A percentile compares a stretch with the other conserved stretches of the same genome.
These are phyloP conservation scores for Phallusia fumigata DNA, from an alignment of 23 tunicate genomes.

Conservation along the genomic window DNA sequence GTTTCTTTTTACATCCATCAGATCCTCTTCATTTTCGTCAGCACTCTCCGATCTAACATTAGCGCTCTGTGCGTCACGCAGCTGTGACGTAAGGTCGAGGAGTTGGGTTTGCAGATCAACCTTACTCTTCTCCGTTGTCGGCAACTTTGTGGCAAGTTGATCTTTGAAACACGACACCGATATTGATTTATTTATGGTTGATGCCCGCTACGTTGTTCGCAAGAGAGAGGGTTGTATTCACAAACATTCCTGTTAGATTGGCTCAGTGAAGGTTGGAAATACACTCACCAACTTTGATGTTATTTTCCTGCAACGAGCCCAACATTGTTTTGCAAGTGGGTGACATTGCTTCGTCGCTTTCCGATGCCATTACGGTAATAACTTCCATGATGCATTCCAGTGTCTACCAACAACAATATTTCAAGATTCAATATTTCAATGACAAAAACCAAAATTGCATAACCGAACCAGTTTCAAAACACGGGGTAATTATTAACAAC, in stretches of 20 bases:
- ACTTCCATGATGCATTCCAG: slow-evolving; percentile 30
- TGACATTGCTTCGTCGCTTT: slow-evolving; percentile 10
- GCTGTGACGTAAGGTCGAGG: slow-evolving; percentile 29
- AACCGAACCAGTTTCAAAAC: too few relatives aligned
- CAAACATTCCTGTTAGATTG: background rate
- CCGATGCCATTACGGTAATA: slow-evolving; percentile 20
- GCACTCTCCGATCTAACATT: background rate
- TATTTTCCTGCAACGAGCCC: background rate
- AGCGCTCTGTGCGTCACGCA: slow-evolving; percentile 6
- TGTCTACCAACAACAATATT: background rate
- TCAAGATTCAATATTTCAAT: too few relatives aligned
- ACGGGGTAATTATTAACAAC: too few relatives aligned
- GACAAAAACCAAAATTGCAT: too few relatives aligned
- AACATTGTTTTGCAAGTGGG: slow-evolving; percentile 8
- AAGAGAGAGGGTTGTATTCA: background rate
- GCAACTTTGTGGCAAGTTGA: background rate
- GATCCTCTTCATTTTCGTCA: background rate
- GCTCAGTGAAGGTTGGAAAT: background rate
- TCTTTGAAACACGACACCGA: background rate
- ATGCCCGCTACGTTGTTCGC: background rate
- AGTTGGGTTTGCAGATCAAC: slow-evolving; percentile 21
- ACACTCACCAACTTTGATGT: background rate
- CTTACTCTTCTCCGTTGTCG: background rate
- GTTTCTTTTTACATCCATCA: background rate
- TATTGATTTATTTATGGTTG: too few relatives aligned